Evolutionary conservation across 2,888 invertebrate species (phyloP), one percentile per base, ranked within the genome.

Genomic region (Hydroisotoma schaefferi): DNA sequence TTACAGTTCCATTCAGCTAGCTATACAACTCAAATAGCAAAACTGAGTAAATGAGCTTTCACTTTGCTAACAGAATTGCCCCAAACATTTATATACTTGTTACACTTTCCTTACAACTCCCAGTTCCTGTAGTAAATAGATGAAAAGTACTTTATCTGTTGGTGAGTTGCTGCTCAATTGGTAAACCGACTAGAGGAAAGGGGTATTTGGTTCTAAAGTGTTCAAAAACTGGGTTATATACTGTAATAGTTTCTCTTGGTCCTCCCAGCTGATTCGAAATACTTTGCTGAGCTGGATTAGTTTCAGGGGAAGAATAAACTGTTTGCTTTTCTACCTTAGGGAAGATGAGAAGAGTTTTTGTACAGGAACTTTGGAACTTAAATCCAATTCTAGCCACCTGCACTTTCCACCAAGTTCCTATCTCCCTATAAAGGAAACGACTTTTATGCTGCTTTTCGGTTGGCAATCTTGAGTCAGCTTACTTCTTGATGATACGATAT

Each of bases 341-440:
- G 46, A 56, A 28, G 38, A 26, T 10, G 23, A 20, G 23, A 20
- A 46, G 22, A 46, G n/a, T n/a, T n/a, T n/a, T n/a, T 33, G 15
- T 15, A 63, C 63, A 64, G 67, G 64, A 67, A 64, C 67, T 67
- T 61, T 64, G 67, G 61, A 67, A 61, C 56, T 61, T 57, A 60
- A 62, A 62, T 67, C 64, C 60, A 67, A 67, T 67, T 60, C 57
- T 58, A 66, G 63, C 61, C 67, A 67, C 67, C 67, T 67, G 67
- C 67, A 67, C 67, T 61, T 55, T 57, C 23, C 26, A 27, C 49
- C 29, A 52, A 52, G 52, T 28, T 33, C 10, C 28, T 49, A n/a
- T n/a, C n/a, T n/a, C n/a, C n/a, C n/a, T 49, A 23, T 52, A 26
- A 52, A 4, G 27, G 18, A 49, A 18, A 28, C 10, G 23, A 6